Evolutionary conservation across 2,113 vertebrate genomes (phyloP).

Genomic region (Chloebia gouldiae): DNA sequence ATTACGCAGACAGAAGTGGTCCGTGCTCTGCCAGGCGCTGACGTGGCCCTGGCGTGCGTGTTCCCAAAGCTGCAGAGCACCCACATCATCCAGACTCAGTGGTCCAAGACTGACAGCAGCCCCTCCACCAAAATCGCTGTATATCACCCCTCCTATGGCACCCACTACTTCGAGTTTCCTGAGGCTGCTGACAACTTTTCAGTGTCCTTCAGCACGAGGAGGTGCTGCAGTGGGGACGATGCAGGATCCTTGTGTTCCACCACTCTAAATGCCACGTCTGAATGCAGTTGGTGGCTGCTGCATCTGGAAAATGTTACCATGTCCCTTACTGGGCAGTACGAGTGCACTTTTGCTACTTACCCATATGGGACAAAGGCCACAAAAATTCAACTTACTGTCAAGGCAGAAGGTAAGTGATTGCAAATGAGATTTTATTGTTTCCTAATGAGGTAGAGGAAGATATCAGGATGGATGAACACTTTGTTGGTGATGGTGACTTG

Average conservation of each 20-base stretch:
- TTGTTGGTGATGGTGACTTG: background rate
- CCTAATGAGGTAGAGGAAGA: fast-evolving
- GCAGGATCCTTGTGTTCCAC: background rate
- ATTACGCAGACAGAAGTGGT: background rate
- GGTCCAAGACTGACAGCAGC: slow-evolving; percentile 35
- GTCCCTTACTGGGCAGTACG: slow-evolving; percentile 29
- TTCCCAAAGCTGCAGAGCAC: background rate
- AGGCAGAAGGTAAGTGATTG: slow-evolving; percentile 50
- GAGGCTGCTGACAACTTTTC: slow-evolving; percentile 23
- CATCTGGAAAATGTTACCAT: slow-evolving; percentile 18
- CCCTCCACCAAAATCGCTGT: slow-evolving; percentile 1
- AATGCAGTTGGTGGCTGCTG: slow-evolving; percentile 30
- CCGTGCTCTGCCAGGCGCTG: slow-evolving; percentile 1
- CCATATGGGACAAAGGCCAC: slow-evolving; percentile 37
- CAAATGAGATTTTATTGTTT: background rate
- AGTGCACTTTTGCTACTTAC: slow-evolving; percentile 66
- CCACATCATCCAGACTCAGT: slow-evolving; percentile 57
- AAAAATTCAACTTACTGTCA: slow-evolving; percentile 32
- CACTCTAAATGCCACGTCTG: fast-evolving
- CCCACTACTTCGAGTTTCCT: background rate
- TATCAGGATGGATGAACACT: background rate
- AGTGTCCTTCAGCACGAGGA: background rate
- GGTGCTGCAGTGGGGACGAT: background rate
- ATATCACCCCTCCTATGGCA: slow-evolving; percentile 38
- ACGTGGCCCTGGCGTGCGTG: slow-evolving; percentile 40